Conservation (phyloP, 2,113 vertebrate species). For the Puntigrus tetrazona region DNA sequence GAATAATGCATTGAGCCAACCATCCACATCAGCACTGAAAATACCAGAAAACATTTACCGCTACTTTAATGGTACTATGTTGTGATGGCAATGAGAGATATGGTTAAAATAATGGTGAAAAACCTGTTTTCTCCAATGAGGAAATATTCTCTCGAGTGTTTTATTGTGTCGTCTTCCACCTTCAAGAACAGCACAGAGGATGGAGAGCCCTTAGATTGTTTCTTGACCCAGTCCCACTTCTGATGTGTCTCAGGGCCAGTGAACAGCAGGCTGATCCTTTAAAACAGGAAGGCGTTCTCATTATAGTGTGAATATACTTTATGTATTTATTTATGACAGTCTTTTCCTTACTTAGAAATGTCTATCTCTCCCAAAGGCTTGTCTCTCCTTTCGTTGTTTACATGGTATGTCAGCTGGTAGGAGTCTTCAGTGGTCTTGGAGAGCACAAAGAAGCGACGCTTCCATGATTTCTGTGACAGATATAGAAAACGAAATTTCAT, state of each 20-base stretch:
- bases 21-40: slow-evolving; percentile 63
- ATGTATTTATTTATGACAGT: not conserved
- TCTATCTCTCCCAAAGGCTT: slow-evolving; percentile 53
- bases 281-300: slow-evolving; percentile 8
- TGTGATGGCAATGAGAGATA: not conserved
- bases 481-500: not conserved
- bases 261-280: slow-evolving; percentile 72
- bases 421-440: slow-evolving; percentile 57
- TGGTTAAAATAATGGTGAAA: slow-evolving; percentile 47
- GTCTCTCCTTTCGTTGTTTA: slow-evolving; percentile 56
- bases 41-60: not conserved
- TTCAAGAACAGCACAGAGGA: slow-evolving; percentile 80
- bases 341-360: slow-evolving; percentile 52
- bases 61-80: not conserved
- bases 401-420: slow-evolving; percentile 76
- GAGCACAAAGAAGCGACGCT: slow-evolving; percentile 77
- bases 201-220: slow-evolving; percentile 78
- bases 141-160: slow-evolving; percentile 76
- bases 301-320: not conserved
- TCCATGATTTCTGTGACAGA: slow-evolving; percentile 75
- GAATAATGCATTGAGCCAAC: slow-evolving; percentile 66
- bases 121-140: slow-evolving; percentile 81
- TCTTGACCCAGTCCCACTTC: slow-evolving; percentile 74
- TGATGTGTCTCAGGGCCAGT: slow-evolving; percentile 69
- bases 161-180: slow-evolving; percentile 34